Conservation (phyloP, 2,113 vertebrate species). For the Pseudorectes ferrugineus region DNA sequence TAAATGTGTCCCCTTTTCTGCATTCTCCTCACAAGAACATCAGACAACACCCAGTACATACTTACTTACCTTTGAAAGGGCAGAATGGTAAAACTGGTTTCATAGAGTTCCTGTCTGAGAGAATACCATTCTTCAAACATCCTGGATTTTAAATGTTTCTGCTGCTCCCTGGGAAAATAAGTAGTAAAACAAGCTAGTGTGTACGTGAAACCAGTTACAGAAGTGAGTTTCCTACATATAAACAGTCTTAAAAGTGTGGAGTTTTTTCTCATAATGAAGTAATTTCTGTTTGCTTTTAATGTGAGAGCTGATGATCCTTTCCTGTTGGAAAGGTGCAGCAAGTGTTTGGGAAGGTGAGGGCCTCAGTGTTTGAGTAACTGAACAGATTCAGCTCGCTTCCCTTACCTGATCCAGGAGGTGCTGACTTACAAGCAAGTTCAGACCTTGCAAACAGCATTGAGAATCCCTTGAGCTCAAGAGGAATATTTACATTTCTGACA, state of each 20-base stretch:
- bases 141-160: conserved; percentile 3
- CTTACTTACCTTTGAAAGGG: neutral
- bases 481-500: neutral
- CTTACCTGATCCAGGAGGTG: neutral
- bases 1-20: neutral
- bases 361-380: neutral
- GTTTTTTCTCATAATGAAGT: neutral
- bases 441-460: neutral
- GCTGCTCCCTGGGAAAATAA: conserved; percentile 1
- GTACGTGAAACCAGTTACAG: neutral
- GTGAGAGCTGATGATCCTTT: neutral
- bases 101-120: neutral
- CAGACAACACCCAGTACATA: neutral
- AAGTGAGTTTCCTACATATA: neutral
- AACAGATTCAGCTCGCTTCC: neutral
- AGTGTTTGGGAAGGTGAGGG: neutral
- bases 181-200: conserved; percentile 1
- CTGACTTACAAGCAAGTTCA: neutral
- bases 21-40: neutral
- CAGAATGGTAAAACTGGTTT: conserved; percentile 28
- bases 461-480: neutral
- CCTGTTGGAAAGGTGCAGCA: neutral
- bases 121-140: neutral
- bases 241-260: neutral
- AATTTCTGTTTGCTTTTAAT: neutral